Evolutionary conservation across 2,797 vertebrate species (phyloP).

Genomic region (Dendrocincla tyrannina): DNA sequence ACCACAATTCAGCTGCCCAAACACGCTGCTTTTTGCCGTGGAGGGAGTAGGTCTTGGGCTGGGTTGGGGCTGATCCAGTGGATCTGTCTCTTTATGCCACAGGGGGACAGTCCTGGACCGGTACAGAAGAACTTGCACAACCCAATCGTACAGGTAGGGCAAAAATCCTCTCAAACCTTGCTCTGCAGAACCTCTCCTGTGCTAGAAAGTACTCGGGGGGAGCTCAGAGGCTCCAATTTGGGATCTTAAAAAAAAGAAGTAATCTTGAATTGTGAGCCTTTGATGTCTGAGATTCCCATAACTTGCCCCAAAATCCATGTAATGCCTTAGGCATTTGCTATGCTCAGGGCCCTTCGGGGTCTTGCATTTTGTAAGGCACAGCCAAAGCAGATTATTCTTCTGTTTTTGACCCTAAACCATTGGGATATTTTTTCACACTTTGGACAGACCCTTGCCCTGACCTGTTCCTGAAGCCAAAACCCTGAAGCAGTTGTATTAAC

Average conservation of each 20-base stretch:
- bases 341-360: rapidly evolving
- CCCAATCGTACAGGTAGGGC: conserved; percentile 80
- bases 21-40: rapidly evolving
- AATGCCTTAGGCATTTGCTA: rapidly evolving
- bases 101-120: conserved; percentile 82
- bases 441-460: not conserved
- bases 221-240: rapidly evolving
- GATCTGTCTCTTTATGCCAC: conserved; percentile 2
- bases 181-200: not conserved
- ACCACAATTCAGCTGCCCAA: rapidly evolving
- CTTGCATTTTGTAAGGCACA: not conserved
- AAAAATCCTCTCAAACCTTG: not conserved
- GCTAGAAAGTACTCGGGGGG: not conserved
- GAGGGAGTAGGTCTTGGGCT: rapidly evolving
- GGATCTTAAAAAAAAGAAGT: not conserved
- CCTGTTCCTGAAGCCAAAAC: not conserved
- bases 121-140: conserved; percentile 84
- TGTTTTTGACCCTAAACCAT: not conserved
- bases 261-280: not conserved
- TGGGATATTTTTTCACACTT: not conserved
- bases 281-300: not conserved
- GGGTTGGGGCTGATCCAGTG: not conserved
- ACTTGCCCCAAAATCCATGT: not conserved
- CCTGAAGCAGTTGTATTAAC: not conserved
- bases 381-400: not conserved